Percentiles rank a stretch among this genome's conserved stretches.
These are phyloP conservation scores for Trogon surrucura DNA, from an alignment of 2,113 vertebrate species.

Conservation along the genomic window DNA sequence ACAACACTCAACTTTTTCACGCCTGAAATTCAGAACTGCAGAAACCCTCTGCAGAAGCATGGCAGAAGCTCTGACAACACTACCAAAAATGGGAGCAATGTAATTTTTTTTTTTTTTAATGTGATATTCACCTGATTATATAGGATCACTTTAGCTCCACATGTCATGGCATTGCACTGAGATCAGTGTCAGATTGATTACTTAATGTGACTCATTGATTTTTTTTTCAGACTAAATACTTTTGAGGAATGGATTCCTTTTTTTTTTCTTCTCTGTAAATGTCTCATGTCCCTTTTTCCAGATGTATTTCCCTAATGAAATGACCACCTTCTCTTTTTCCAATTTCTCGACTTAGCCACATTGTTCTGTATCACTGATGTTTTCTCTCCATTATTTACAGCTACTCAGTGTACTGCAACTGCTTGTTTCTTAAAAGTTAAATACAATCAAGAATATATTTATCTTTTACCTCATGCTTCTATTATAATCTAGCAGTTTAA, in stretches of 20 bases:
- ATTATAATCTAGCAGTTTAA: not conserved
- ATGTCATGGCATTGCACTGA: fast-evolving
- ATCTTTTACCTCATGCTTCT: not conserved
- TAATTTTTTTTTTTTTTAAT: not conserved
- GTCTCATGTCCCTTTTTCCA: not conserved
- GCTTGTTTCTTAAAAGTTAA: not conserved
- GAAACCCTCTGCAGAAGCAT: not conserved
- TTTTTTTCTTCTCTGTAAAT: not conserved
- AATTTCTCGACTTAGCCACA: not conserved
- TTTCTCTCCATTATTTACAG: not conserved
- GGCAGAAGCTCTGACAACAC: not conserved
- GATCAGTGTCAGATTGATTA: not conserved
- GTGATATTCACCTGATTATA: not conserved
- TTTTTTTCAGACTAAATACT: not conserved
- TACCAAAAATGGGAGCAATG: not conserved
- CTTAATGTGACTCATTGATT: not conserved
- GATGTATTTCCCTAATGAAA: not conserved
- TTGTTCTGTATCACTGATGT: not conserved
- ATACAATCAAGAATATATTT: not conserved
- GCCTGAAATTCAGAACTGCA: not conserved
- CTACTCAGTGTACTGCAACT: not conserved
- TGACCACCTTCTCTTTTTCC: not conserved
- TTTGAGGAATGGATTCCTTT: not conserved
- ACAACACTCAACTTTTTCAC: not conserved
- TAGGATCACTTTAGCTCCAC: not conserved